Evolutionary conservation across 1,140 invertebrate genomes (phyloP).

Genomic region (Mya arenaria): DNA sequence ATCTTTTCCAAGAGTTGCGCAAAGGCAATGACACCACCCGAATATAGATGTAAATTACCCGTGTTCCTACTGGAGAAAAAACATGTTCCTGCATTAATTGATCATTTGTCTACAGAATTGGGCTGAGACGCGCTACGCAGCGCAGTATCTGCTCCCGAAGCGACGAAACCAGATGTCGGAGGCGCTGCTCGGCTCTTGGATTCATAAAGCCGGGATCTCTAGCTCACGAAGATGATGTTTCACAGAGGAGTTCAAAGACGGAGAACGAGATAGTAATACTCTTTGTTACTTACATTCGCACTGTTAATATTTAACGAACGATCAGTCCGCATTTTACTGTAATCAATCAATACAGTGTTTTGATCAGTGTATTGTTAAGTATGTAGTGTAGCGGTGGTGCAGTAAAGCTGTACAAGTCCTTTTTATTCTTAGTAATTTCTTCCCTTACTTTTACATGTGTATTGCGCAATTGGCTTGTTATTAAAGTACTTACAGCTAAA

Average conservation of each 20-base stretch:
- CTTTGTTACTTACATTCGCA: no score
- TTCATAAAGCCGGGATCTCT: slow-evolving; percentile 6
- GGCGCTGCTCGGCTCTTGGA: neutral
- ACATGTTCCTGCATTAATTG: slow-evolving; percentile 27
- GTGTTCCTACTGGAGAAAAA: slow-evolving; percentile 37
- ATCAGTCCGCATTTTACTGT: no score
- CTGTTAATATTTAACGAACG: no score
- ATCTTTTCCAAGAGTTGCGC: neutral
- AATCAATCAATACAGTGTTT: no score
- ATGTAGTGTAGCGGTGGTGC: no score
- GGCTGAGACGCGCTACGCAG: neutral
- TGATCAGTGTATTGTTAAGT: no score
- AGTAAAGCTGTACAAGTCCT: no score
- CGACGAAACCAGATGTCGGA: neutral
- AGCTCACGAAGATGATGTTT: slow-evolving; percentile 11
- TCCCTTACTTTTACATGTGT: no score
- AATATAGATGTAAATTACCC: slow-evolving; percentile 24
- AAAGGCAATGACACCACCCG: slow-evolving; percentile 6
- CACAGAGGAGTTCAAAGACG: slow-evolving; percentile 12
- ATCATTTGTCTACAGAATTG: slow-evolving; percentile 42
- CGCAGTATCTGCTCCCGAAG: neutral
- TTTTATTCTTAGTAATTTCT: no score
- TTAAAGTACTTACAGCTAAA: no score
- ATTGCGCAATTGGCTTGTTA: no score
- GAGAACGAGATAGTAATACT: no score